These are phyloP conservation scores for Melanotaenia pygmaea DNA, from an alignment of 2,797 vertebrate species.

Conservation along the genomic window DNA sequence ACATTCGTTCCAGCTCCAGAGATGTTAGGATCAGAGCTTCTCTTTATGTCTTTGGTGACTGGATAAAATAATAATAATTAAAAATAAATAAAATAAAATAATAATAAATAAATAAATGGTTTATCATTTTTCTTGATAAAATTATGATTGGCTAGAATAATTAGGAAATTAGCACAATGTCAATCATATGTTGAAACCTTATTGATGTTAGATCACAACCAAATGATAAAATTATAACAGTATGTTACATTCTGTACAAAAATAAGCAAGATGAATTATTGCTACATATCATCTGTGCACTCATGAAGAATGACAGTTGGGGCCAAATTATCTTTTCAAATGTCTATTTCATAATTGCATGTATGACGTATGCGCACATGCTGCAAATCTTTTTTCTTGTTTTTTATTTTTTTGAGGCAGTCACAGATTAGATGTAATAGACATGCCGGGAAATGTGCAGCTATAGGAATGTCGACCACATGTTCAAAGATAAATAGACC, in stretches of 20 bases:
- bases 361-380: slow-evolving; percentile 72
- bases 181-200: neutral
- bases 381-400: slow-evolving; percentile 47
- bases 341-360: slow-evolving; percentile 73
- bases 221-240: slow-evolving; percentile 12
- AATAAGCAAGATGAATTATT: slow-evolving; percentile 30
- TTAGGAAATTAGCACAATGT: neutral
- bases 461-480: slow-evolving; percentile 85
- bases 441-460: slow-evolving; percentile 85
- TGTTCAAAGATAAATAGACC: slow-evolving; percentile 86
- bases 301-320: slow-evolving; percentile 60
- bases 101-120: too few relatives aligned
- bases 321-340: slow-evolving; percentile 64
- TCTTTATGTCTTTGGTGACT: neutral
- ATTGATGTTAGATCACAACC: slow-evolving; percentile 13
- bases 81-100: neutral
- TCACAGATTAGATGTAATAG: slow-evolving; percentile 85
- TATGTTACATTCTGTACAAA: neutral
- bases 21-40: neutral
- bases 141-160: neutral
- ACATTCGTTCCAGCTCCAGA: neutral
- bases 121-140: neutral
- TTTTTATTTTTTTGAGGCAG: slow-evolving; percentile 72
- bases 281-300: slow-evolving; percentile 37
- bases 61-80: neutral